Conservation (phyloP, 1,140 invertebrate species). For the Penaeus indicus region DNA sequence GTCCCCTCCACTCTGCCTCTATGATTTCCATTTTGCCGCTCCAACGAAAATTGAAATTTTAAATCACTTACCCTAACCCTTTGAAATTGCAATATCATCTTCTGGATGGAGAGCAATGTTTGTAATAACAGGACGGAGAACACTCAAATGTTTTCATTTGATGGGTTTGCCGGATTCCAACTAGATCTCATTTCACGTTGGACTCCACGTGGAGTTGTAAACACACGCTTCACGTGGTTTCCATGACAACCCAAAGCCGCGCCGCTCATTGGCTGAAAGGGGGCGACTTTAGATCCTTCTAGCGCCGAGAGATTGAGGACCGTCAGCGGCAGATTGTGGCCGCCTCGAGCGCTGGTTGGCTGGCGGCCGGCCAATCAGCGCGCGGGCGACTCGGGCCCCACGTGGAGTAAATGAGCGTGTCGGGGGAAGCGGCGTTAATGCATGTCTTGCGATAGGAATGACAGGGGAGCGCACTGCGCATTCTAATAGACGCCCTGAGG, state of each 20-base stretch:
- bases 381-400: background rate
- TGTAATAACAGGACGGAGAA: constrained; percentile 45
- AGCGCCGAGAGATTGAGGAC: background rate
- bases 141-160: constrained; percentile 48
- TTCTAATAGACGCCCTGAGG: constrained; percentile 27
- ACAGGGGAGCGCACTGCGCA: constrained; percentile 20
- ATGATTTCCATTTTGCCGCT: constrained; percentile 46
- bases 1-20: constrained; percentile 21
- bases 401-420: constrained; percentile 43
- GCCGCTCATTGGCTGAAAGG: background rate
- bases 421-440: constrained; percentile 38
- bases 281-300: background rate
- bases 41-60: constrained; percentile 48
- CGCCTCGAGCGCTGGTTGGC: background rate
- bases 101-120: constrained; percentile 38
- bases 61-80: constrained; percentile 43
- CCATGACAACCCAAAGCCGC: constrained; percentile 7
- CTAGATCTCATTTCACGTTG: constrained; percentile 39
- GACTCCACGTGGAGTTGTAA: constrained; percentile 34
- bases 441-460: constrained; percentile 36
- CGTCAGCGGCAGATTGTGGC: no score
- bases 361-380: background rate
- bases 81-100: constrained; percentile 51
- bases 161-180: constrained; percentile 39
- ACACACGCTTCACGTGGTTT: constrained; percentile 1